Conservation (phyloP, 2,113 vertebrate genomes). For the Sphaerodactylus townsendi region DNA sequence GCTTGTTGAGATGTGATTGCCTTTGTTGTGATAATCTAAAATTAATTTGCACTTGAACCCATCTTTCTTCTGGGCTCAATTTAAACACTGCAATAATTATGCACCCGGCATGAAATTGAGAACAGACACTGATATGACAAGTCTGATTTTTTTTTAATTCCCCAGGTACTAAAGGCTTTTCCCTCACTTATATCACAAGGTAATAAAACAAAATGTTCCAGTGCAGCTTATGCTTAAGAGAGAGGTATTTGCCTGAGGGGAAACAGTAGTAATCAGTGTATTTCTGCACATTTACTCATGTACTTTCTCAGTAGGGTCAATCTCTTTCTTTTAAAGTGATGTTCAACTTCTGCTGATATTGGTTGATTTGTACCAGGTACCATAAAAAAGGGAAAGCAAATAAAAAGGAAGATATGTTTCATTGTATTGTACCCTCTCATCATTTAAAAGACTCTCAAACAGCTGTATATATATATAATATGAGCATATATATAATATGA, state of each 20-base stretch:
- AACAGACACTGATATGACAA: conserved; percentile 91
- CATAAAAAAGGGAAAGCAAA: conserved; percentile 43
- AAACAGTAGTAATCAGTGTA: conserved; percentile 90
- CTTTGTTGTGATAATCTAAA: conserved; percentile 99
- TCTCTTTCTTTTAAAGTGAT: conserved; percentile 84
- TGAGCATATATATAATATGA: too few relatives aligned
- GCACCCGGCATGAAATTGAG: conserved; percentile 88
- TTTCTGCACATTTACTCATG: conserved; percentile 87
- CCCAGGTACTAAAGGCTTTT: conserved; percentile 85
- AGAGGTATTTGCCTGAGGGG: conserved; percentile 96
- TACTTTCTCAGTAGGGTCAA: conserved; percentile 88
- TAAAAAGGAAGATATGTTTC: conserved; percentile 50
- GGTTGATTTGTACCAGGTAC: conserved; percentile 77
- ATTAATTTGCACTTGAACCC: conserved; percentile 99
- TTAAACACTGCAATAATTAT: conserved; percentile 95
- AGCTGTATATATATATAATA: too few relatives aligned
- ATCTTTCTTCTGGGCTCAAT: conserved; percentile 98
- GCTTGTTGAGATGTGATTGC: conserved; percentile 89
- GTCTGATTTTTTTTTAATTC: conserved; percentile 88
- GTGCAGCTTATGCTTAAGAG: conserved; percentile 85
- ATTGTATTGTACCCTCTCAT: conserved; percentile 57
- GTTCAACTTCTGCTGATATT: conserved; percentile 86
- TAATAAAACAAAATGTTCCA: conserved; percentile 96
- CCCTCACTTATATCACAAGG: conserved; percentile 90
- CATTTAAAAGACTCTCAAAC: conserved; percentile 68